Evolutionary conservation across 2,113 vertebrate species (phyloP).

Genomic region (Rafetus swinhoei): DNA sequence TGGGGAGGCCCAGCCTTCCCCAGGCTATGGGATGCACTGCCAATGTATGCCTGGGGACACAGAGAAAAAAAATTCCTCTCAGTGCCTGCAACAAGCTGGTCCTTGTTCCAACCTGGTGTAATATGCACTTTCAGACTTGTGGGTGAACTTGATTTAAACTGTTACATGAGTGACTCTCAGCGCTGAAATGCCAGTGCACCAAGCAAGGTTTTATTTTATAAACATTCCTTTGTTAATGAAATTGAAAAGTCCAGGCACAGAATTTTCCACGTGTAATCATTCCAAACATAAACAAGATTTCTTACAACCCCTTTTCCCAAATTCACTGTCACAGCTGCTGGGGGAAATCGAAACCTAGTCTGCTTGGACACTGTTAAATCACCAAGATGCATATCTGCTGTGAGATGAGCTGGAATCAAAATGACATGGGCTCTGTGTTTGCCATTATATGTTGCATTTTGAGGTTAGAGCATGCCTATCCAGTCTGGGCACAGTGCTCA

Average conservation of each 20-base stretch:
- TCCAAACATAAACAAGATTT: not conserved
- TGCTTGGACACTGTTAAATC: not conserved
- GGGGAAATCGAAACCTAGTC: not conserved
- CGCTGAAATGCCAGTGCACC: conserved; percentile 21
- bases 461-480: not conserved
- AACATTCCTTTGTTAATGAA: conserved; percentile 63
- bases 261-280: conserved; percentile 61
- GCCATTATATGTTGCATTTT: not conserved
- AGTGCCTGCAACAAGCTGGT: not conserved
- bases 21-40: too few relatives aligned
- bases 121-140: not conserved
- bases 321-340: conserved; percentile 29
- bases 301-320: conserved; percentile 25
- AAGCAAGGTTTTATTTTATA: conserved; percentile 27
- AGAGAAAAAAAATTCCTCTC: not conserved
- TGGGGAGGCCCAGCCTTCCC: too few relatives aligned
- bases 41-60: not conserved
- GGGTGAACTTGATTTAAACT: conserved; percentile 37
- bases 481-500: not conserved
- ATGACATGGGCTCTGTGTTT: not conserved
- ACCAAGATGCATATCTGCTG: conserved; percentile 17
- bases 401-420: not conserved
- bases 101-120: not conserved
- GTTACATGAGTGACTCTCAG: not conserved
- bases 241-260: conserved; percentile 46